Evolutionary conservation across 2,888 invertebrate genomes (phyloP).

Genomic region (Chloroclysta siterata): DNA sequence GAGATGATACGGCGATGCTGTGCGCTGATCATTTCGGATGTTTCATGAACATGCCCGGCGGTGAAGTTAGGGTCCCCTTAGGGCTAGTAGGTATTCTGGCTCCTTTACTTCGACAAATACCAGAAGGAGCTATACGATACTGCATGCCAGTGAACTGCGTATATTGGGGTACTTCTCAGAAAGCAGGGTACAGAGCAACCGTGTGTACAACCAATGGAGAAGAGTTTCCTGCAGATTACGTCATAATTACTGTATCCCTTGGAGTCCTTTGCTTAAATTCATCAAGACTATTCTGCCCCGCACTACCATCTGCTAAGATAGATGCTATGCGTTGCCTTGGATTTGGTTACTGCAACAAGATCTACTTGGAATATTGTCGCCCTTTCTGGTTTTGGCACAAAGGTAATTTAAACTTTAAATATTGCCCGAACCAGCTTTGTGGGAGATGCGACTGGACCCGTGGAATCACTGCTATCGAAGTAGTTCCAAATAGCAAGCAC

Average conservation of each 20-base stretch:
- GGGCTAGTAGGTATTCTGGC: constrained; percentile 87
- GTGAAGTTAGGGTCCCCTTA: constrained; percentile 86
- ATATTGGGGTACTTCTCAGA: constrained; percentile 87
- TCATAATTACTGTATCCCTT: constrained; percentile 90
- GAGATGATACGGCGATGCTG: constrained; percentile 85
- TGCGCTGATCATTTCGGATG: constrained; percentile 71
- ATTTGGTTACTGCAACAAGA: constrained; percentile 90
- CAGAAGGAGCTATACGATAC: constrained; percentile 86
- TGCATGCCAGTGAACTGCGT: constrained; percentile 89
- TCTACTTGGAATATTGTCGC: constrained; percentile 89
- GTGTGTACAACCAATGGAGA: constrained; percentile 89
- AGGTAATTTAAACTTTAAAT: constrained; percentile 86
- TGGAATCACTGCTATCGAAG: constrained; percentile 88
- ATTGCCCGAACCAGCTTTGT: constrained; percentile 81
- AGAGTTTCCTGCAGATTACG: constrained; percentile 90
- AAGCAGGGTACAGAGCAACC: constrained; percentile 74
- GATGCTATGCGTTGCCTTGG: constrained; percentile 88
- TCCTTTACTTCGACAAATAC: constrained; percentile 87
- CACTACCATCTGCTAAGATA: constrained; percentile 88
- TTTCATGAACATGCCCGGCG: constrained; percentile 84
- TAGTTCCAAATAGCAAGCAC: constrained; percentile 88
- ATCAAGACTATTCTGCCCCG: constrained; percentile 88
- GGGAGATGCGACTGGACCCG: constrained; percentile 88
- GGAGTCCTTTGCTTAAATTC: constrained; percentile 89
- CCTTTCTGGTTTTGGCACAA: constrained; percentile 90